Base-by-base conservation (phyloP, 2,797 vertebrate genomes). In the Delichon dasypus region DNA sequence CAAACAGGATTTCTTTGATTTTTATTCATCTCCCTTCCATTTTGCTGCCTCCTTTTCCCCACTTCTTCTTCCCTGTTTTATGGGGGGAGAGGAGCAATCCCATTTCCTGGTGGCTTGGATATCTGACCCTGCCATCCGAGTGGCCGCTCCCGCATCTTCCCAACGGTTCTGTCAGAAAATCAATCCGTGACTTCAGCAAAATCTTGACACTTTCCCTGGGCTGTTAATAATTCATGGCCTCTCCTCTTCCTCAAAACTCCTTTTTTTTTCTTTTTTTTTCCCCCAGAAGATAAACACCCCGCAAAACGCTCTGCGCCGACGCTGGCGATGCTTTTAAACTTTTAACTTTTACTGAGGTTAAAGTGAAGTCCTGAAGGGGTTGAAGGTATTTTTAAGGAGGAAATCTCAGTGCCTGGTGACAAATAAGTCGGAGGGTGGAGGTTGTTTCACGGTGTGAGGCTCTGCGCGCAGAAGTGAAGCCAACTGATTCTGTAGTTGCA, bases 121-220 rank as follows among this genome's bases (percentile, higher is more conserved):
- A 71, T 89, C 97, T 88, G 92, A 93, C 88, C 17, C 42, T 48
- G 10, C 84, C 42, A 13, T 88, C 76, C 81, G 4, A 87, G 19
- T 4, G 73, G 80, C 86, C 93, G 65, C 95, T 94, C 78, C 84
- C 88, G 57, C 79, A 16, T 95, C 95, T 94, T 97, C 97, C 98
- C 98, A 97, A 95, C 93, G 74, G 71, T 97, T 97, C 97, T 98
- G 98, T 98, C 98, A 99, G 98, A 99, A 99, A 99, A 99, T 99
- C 99, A 98, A 98, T 99, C 97, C 90, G 47, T 91, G 97, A 98
- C 98, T 98, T 98, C 97, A 97, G 97, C 97, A 97, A 98, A 98
- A 95, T 97, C 97, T 76, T 93, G 94, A 94, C 94, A 78, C 95
- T 94, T 92, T 97, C 96, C 88, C 93, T n/a, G 68, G 29, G 3